Conservation (phyloP, 2,797 vertebrate genomes). For the Diplodus sargus region DNA sequence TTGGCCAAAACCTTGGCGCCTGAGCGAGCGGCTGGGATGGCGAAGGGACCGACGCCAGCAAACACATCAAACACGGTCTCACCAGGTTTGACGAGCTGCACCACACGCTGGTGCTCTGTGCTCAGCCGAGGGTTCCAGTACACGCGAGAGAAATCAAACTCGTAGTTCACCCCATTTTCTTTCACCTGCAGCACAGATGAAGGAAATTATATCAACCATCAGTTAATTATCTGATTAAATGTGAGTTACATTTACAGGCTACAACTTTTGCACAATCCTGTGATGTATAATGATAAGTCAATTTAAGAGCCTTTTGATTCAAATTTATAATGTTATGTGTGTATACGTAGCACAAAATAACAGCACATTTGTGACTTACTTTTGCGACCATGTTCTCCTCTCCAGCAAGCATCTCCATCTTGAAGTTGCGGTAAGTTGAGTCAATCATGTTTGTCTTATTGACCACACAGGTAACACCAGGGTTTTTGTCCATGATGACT, state of each 20-base stretch:
- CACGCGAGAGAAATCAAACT: constrained; percentile 96
- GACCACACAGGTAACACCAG: constrained; percentile 93
- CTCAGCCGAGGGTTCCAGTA: constrained; percentile 97
- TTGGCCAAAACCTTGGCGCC: constrained; percentile 92
- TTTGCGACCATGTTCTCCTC: constrained; percentile 94
- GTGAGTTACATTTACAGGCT: background rate
- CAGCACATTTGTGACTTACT: constrained; percentile 73
- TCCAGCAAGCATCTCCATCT: constrained; percentile 96
- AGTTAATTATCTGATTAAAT: background rate
- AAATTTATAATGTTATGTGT: background rate
- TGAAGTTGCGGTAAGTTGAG: constrained; percentile 93
- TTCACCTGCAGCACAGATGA: constrained; percentile 87
- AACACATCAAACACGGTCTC: constrained; percentile 94
- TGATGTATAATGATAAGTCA: no score
- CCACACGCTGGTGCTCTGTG: constrained; percentile 92
- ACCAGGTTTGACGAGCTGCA: constrained; percentile 83
- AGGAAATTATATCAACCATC: background rate
- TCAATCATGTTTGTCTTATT: constrained; percentile 95
- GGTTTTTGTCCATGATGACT: constrained; percentile 97
- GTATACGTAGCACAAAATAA: background rate
- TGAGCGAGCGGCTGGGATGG: constrained; percentile 90
- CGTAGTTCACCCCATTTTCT: constrained; percentile 91
- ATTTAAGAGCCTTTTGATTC: no score
- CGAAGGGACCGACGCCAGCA: constrained; percentile 95
- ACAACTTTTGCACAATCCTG: no score